A percentile compares a stretch with the other conserved stretches of the same genome.
Evolutionary conservation across 2,113 vertebrate species (phyloP).

Genomic region (Myotis davidii): DNA sequence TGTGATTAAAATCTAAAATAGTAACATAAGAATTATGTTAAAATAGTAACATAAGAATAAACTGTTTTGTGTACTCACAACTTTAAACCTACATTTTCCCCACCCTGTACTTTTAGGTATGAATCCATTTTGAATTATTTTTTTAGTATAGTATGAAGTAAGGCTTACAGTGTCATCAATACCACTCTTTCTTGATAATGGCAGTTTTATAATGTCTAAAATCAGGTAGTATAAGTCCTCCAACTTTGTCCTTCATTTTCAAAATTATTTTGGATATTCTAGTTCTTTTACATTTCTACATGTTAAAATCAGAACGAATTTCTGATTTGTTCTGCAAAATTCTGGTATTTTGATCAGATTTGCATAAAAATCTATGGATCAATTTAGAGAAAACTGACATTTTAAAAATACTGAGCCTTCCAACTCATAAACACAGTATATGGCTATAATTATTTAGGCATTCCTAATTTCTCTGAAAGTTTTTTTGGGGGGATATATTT

Average conservation of each 20-base stretch:
- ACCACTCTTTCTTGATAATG: background rate
- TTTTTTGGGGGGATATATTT: background rate
- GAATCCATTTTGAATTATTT: background rate
- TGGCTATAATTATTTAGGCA: background rate
- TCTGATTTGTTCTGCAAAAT: background rate
- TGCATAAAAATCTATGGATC: background rate
- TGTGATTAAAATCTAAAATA: slow-evolving; percentile 21
- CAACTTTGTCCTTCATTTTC: background rate
- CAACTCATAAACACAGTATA: background rate
- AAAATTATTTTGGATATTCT: slow-evolving; percentile 20
- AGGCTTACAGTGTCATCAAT: background rate
- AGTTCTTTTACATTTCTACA: background rate
- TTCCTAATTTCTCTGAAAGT: background rate
- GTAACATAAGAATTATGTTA: background rate
- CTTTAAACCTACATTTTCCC: background rate
- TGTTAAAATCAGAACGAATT: background rate
- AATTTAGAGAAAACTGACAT: slow-evolving; percentile 17
- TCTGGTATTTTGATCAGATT: background rate
- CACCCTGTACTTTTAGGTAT: background rate
- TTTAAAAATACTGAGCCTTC: background rate
- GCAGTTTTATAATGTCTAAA: background rate
- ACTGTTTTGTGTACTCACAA: background rate
- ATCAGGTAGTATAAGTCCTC: background rate
- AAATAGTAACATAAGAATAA: background rate
- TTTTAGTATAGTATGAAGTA: background rate